Evolutionary conservation across 2,113 vertebrate genomes (phyloP), one percentile per base, ranked within the genome.

Genomic region (Microcebus lehilahytsara): DNA sequence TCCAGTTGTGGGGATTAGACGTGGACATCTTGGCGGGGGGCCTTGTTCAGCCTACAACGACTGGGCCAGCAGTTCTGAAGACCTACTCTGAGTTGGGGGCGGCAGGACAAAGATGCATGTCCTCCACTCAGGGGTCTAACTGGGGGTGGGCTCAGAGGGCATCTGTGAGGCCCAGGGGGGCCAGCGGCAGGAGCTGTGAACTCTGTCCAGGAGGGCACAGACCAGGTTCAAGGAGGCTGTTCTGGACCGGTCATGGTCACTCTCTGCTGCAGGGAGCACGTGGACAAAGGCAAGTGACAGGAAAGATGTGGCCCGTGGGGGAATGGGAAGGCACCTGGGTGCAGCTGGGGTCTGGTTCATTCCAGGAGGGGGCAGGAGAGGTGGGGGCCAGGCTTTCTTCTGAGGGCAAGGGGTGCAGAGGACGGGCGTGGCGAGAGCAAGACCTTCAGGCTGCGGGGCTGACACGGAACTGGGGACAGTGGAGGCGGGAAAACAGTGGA

Each of bases 341-440:
- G 32, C 22, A 53, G 10, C 25, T 64, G 53, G 42, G 34, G 46
- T 49, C 79, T 25, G 20, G n/a, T 20, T 30, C 60, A 6, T 22
- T 49, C 51, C 9, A 58, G 78, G 56, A 74, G 79, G 53, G 40
- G 40, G 6, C 58, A 46, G 37, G 14, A 17, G 37, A 11, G 25
- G 34, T 1, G 17, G 58, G 12, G 30, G 53, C 51, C 17, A 27
- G 75, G 64, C 40, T 75, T 53, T 34, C 23, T 53, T 85, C 40
- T 14, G 25, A 8, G 20, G n/a, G 7, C 83, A 56, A 67, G 85
- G 19, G 9, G 3, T 3, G 0, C 1, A 16, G 56, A 40, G 62
- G 34, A 64, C 0, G 6, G 34, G 46, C 0, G 0, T 4, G 22
- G 19, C 2, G 0, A 22, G 25, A 40, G 13, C 30, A 25, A 22